These are phyloP conservation scores for Metalampra italica DNA, from an alignment of 2,888 invertebrate species.

Conservation along the genomic window DNA sequence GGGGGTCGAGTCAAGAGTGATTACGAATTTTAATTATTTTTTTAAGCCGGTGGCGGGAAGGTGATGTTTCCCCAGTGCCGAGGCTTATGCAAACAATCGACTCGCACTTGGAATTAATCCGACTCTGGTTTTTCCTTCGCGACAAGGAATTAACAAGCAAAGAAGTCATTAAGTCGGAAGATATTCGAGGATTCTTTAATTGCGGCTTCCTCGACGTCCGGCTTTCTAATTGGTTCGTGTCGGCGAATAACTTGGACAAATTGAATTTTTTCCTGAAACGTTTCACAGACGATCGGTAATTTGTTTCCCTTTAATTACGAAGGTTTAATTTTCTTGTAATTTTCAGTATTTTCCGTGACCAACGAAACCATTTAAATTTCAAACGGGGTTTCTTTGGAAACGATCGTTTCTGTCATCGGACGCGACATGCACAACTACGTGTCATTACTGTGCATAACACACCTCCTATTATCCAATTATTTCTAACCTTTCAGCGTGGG, in stretches of 20 bases:
- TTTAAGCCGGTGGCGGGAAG: constrained; percentile 77
- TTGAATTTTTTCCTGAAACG: constrained; percentile 51
- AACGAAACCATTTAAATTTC: background rate
- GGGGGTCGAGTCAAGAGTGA: constrained; percentile 75
- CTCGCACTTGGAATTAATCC: constrained; percentile 78
- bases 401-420: constrained; percentile 20
- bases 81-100: constrained; percentile 78
- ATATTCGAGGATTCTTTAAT: constrained; percentile 76
- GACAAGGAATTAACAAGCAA: constrained; percentile 79
- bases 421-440: constrained; percentile 47
- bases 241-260: constrained; percentile 57
- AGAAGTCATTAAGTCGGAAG: constrained; percentile 78
- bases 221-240: constrained; percentile 73
- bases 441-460: constrained; percentile 66
- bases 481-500: constrained; percentile 70
- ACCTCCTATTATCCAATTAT: constrained; percentile 72
- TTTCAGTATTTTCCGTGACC: background rate
- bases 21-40: constrained; percentile 80
- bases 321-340: constrained; percentile 3
- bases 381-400: constrained; percentile 6
- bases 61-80: constrained; percentile 72
- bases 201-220: constrained; percentile 71
- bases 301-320: constrained; percentile 14
- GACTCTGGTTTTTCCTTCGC: constrained; percentile 69
- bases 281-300: constrained; percentile 13